Percentiles rank a stretch among this genome's conserved stretches.
These are phyloP conservation scores for Diaphora mendica DNA, from an alignment of 2,888 invertebrate genomes.

Conservation along the genomic window DNA sequence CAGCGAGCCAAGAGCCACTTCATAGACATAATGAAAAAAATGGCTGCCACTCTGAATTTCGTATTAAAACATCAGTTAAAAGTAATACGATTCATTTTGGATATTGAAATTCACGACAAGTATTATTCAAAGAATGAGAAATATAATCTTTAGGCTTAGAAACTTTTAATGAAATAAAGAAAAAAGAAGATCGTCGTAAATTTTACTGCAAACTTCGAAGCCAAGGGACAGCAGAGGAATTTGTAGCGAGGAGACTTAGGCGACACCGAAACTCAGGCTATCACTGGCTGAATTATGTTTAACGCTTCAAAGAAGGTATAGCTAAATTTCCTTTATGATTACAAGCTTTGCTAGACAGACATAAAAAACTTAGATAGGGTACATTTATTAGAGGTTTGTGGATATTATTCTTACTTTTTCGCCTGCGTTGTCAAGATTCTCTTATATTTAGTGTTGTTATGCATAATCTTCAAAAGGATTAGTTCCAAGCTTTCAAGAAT, in stretches of 20 bases:
- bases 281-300: constrained; percentile 41
- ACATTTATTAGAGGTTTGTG: background rate
- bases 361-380: background rate
- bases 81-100: constrained; percentile 45
- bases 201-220: constrained; percentile 56
- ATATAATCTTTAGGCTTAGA: constrained; percentile 59
- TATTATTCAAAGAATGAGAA: constrained; percentile 56
- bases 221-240: constrained; percentile 44
- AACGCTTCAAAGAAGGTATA: constrained; percentile 27
- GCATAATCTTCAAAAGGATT: background rate
- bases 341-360: constrained; percentile 15
- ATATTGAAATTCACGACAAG: constrained; percentile 58
- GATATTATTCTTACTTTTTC: background rate
- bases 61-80: constrained; percentile 44
- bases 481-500: background rate
- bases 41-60: constrained; percentile 42
- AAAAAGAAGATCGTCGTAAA: constrained; percentile 61
- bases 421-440: background rate
- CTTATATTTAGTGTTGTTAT: background rate
- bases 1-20: constrained; percentile 22
- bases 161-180: constrained; percentile 71
- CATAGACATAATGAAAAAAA: constrained; percentile 42
- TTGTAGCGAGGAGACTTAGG: constrained; percentile 34
- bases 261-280: constrained; percentile 25
- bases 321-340: constrained; percentile 31